phyloP scores from a whole-genome alignment of 2,113 vertebrate species.

The Mola mola region DNA sequence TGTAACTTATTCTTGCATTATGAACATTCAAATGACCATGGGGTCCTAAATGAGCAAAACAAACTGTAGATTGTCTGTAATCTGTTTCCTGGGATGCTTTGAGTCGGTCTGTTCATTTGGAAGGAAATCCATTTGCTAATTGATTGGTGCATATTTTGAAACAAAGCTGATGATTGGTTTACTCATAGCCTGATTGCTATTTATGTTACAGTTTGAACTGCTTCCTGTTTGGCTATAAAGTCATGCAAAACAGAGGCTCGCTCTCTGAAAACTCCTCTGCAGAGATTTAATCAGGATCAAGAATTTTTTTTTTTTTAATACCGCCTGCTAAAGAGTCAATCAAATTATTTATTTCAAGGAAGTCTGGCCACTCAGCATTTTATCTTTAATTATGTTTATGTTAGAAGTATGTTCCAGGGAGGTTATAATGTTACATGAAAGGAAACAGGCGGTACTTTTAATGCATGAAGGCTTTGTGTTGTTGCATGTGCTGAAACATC shows the following conservation, averaged over 20 bases:
- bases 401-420: neutral
- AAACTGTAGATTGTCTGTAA: slow-evolving; percentile 70
- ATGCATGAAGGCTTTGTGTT: neutral
- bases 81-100: slow-evolving; percentile 62
- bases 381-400: neutral
- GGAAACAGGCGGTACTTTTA: neutral
- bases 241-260: slow-evolving; percentile 43
- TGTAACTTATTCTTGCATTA: neutral
- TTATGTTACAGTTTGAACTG: slow-evolving; percentile 75
- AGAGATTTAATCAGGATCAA: slow-evolving; percentile 42
- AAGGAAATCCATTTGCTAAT: slow-evolving; percentile 79
- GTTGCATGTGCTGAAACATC: neutral
- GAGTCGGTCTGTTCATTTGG: slow-evolving; percentile 69
- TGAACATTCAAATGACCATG: slow-evolving; percentile 35
- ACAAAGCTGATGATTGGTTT: slow-evolving; percentile 79
- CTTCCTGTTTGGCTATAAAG: slow-evolving; percentile 69
- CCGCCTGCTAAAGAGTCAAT: slow-evolving; percentile 24
- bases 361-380: slow-evolving; percentile 8
- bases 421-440: neutral
- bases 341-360: slow-evolving; percentile 28
- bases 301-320: slow-evolving; percentile 39
- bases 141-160: slow-evolving; percentile 73
- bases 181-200: slow-evolving; percentile 78
- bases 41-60: slow-evolving; percentile 65
- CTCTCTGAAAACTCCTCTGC: slow-evolving; percentile 36